Evolutionary conservation across 1,140 invertebrate species (phyloP), one percentile per base, ranked within the genome.

Genomic region (Drosophila asahinai): DNA sequence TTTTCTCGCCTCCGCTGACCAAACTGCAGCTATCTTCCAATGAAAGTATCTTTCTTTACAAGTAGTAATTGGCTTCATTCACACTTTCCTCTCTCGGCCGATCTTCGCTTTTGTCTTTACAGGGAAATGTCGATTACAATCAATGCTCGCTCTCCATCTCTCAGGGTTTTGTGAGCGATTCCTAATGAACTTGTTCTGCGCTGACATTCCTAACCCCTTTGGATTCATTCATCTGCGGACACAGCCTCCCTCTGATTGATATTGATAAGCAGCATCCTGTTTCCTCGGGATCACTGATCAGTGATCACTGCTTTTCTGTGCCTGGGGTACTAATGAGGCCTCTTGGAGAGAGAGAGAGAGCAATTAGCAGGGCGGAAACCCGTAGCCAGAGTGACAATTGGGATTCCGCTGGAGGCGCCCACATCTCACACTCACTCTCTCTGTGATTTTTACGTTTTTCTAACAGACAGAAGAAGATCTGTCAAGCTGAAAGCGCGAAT

Each of bases 181-280:
- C 76, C 61, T 90, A 90, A 91, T 90, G 86, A 90, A 90, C 86
- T 80, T 90, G 86, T 61, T 59, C 58, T 58, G 27, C 33, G 61
- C 70, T 81, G 67, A 73, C 75, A 82, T 54, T 79, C 52, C 45
- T 40, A 33, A 40, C 19, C 45, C 43, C 57, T 51, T 67, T 33
- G 51, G 42, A 49, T 77, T 71, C 74, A 81, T 87, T 81, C 84
- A 84, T 77, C 57, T 63, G 48, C 55, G 22, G 61, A 38, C 48
- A 54, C 48, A 64, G 67, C 71, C 58, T 76, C 63, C 63, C 60
- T 40, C 62, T 80, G 86, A 91, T 86, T 86, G 71, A 40, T 52
- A 63, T 68, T 90, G 86, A 90, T 90, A 90, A 81, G 76, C 81
- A 90, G 86, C 86, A 90, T 90, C 86, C 86, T 90, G 86, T 90